Evolutionary conservation across 2,113 vertebrate genomes (phyloP).

Genomic region (Perca schrenkii): DNA sequence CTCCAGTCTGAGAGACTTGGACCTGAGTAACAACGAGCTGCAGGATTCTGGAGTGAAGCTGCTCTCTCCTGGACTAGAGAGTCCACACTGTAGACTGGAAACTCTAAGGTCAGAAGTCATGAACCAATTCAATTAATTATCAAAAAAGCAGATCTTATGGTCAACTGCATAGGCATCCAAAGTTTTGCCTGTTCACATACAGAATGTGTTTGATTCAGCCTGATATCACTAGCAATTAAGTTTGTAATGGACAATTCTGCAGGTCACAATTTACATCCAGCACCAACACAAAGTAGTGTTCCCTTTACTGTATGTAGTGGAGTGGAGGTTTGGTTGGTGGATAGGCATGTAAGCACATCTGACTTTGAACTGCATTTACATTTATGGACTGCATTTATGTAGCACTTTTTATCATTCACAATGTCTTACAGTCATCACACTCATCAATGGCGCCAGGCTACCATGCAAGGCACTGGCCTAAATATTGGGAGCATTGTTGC

Average conservation of each 20-base stretch:
- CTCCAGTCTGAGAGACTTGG: background rate
- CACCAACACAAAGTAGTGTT: background rate
- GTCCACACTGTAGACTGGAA: background rate
- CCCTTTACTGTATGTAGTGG: background rate
- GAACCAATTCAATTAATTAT: background rate
- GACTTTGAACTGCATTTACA: background rate
- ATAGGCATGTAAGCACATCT: background rate
- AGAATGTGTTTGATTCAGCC: background rate
- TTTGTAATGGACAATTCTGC: background rate
- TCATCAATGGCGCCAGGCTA: too few relatives aligned
- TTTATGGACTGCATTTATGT: background rate
- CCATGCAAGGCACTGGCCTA: too few relatives aligned
- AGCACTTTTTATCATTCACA: too few relatives aligned
- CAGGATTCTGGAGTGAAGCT: slow-evolving; percentile 12
- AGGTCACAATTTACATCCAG: background rate
- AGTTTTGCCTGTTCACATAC: background rate
- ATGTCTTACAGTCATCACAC: too few relatives aligned
- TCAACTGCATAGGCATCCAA: background rate
- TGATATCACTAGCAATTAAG: background rate
- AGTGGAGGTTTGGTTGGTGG: background rate
- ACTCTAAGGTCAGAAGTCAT: background rate
- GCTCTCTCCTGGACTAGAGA: background rate
- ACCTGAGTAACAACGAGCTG: background rate
- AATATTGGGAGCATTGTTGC: too few relatives aligned
- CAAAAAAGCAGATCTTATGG: background rate